phyloP scores from a whole-genome alignment of 2,797 vertebrate species.

The Okamejei kenojei region DNA sequence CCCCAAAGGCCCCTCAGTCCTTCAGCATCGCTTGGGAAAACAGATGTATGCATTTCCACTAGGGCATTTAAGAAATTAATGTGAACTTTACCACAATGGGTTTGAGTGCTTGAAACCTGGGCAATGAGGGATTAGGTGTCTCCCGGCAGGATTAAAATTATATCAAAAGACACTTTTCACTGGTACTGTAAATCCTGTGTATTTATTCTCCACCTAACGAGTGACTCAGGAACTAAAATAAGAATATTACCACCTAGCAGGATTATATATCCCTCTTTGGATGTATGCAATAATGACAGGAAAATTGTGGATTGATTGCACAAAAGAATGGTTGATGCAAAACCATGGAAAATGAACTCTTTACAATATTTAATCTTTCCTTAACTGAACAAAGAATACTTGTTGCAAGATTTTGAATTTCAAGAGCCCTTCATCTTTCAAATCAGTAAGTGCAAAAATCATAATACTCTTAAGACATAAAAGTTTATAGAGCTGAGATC shows the following conservation, averaged over 20 bases:
- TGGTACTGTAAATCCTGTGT: not conserved
- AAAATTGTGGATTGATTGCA: not conserved
- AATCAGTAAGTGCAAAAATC: not conserved
- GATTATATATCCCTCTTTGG: not conserved
- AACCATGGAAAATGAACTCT: not conserved
- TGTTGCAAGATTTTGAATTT: not conserved
- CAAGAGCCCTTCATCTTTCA: not conserved
- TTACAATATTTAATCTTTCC: not conserved
- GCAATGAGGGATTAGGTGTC: not conserved
- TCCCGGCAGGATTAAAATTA: not conserved
- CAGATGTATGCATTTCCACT: conserved; percentile 26
- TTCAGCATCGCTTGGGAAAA: conserved; percentile 2
- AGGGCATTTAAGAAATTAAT: not conserved
- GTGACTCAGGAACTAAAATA: not conserved
- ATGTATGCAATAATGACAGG: no score
- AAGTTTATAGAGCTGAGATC: not conserved
- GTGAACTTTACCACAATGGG: not conserved
- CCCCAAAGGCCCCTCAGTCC: conserved; percentile 24
- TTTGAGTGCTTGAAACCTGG: not conserved
- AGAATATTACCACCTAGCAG: not conserved
- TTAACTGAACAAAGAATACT: not conserved
- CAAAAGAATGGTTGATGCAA: not conserved
- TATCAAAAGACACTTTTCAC: not conserved
- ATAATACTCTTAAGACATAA: not conserved
- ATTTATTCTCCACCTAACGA: not conserved